Conservation (phyloP, 2,113 vertebrate species). For the Xenopus tropicalis region DNA sequence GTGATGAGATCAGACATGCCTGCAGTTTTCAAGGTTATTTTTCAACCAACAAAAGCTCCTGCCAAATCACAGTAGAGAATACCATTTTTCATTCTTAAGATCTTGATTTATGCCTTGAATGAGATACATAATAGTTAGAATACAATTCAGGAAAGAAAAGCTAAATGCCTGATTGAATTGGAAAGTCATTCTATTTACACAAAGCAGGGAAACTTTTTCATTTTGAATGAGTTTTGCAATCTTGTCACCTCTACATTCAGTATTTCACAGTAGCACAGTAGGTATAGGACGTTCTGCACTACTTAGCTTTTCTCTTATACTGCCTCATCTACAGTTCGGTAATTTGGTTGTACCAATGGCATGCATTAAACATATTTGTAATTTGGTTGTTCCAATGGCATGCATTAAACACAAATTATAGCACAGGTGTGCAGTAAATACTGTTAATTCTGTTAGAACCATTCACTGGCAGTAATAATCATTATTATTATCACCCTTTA, state of each 20-base stretch:
- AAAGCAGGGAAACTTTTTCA: constrained; percentile 21
- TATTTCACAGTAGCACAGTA: too few relatives aligned
- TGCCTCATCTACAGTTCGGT: too few relatives aligned
- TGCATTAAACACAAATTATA: too few relatives aligned
- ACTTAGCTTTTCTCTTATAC: too few relatives aligned
- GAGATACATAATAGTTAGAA: constrained; percentile 41
- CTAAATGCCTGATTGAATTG: constrained; percentile 42
- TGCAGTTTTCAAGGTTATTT: constrained; percentile 35
- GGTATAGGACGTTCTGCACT: too few relatives aligned
- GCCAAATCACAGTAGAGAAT: constrained; percentile 22
- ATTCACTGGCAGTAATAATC: too few relatives aligned
- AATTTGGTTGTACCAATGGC: too few relatives aligned
- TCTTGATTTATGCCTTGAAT: constrained; percentile 38
- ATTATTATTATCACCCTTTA: too few relatives aligned
- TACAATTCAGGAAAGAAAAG: constrained; percentile 37
- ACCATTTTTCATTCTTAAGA: constrained; percentile 42
- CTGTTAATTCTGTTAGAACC: too few relatives aligned
- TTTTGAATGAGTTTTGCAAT: constrained; percentile 25
- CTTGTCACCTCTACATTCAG: not conserved
- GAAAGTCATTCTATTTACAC: constrained; percentile 35
- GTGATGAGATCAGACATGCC: not conserved
- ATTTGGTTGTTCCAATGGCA: too few relatives aligned
- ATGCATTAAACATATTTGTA: too few relatives aligned
- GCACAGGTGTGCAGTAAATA: too few relatives aligned
- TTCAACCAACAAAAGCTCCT: constrained; percentile 17